phyloP scores from a whole-genome alignment of 2,113 vertebrate genomes.

The Cygnus buccinator region DNA sequence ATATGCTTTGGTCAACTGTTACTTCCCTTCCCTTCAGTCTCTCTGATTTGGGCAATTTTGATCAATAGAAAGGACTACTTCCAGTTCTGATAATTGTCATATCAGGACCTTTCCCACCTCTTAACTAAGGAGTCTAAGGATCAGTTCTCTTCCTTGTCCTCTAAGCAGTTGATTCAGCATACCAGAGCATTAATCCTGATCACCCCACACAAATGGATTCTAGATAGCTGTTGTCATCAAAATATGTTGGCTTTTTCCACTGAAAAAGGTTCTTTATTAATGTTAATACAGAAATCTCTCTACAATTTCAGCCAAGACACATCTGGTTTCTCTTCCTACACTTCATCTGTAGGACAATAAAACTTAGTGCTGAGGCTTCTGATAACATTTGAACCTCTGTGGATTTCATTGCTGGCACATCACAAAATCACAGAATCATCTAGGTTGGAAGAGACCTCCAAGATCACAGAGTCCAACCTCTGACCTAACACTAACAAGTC shows the following conservation, averaged over 20 bases:
- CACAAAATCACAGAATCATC: neutral
- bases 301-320: neutral
- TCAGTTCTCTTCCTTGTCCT: neutral
- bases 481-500: no score
- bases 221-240: neutral
- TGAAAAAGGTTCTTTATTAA: neutral
- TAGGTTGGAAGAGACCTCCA: neutral
- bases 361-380: neutral
- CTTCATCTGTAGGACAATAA: neutral
- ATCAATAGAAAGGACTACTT: neutral
- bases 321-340: neutral
- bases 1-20: neutral
- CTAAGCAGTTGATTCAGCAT: neutral
- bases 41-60: neutral
- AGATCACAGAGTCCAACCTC: no score
- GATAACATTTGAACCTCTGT: neutral
- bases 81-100: neutral
- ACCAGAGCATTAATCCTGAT: neutral
- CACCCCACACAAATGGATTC: neutral
- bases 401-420: neutral
- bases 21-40: neutral
- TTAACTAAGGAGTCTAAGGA: neutral
- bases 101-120: neutral
- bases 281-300: neutral
- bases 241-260: neutral